These are phyloP conservation scores for Tetragnatha versicolor DNA, from an alignment of 1,140 invertebrate species.

Conservation along the genomic window DNA sequence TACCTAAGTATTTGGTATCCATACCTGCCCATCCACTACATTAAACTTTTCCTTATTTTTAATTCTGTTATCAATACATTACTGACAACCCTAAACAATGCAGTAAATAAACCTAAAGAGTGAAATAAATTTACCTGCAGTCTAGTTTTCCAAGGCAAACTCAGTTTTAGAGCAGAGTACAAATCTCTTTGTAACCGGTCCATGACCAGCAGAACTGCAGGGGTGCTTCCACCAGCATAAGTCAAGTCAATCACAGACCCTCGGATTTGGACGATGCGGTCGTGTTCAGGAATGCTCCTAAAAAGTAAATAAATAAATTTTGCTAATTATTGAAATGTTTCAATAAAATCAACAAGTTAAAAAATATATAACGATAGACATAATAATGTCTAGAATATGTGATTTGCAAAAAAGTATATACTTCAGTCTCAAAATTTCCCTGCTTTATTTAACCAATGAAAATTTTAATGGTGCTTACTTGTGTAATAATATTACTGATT, in stretches of 20 bases:
- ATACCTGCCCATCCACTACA: too few species aligned
- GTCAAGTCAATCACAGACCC: conserved; percentile 85
- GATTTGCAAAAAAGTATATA: not conserved
- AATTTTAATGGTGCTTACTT: not conserved
- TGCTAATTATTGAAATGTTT: not conserved
- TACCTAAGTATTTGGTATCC: too few species aligned
- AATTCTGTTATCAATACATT: too few species aligned
- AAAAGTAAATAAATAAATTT: not conserved
- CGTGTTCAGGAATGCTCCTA: conserved; percentile 84
- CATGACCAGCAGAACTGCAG: conserved; percentile 83
- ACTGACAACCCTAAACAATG: too few species aligned
- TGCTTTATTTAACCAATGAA: not conserved
- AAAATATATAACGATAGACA: not conserved
- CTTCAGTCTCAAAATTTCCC: not conserved
- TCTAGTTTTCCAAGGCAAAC: conserved; percentile 73
- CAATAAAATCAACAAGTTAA: not conserved
- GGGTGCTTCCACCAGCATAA: conserved; percentile 72
- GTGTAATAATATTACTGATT: not conserved
- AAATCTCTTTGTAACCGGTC: conserved; percentile 76
- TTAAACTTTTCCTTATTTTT: too few species aligned
- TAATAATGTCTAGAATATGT: not conserved
- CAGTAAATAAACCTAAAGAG: too few species aligned
- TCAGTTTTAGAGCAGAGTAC: conserved; percentile 78
- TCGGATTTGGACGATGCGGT: conserved; percentile 79
- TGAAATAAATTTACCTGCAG: conserved; percentile 66